Evolutionary conservation across 2,888 invertebrate genomes (phyloP).

Genomic region (Drosophila lutescens): DNA sequence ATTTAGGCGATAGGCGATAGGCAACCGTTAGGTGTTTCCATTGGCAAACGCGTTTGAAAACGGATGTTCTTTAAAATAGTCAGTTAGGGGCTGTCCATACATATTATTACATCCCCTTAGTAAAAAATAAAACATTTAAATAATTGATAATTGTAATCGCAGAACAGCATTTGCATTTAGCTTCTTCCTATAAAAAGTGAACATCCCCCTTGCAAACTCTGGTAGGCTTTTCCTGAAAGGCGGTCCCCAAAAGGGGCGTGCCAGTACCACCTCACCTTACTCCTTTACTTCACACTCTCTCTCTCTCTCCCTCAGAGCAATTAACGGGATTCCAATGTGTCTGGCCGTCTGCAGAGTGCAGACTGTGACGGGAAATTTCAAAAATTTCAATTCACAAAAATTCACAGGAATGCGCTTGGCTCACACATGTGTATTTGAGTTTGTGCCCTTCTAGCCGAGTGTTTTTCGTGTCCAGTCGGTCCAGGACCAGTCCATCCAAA

Average conservation of each 20-base stretch:
- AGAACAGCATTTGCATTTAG: too few species aligned
- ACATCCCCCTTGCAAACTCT: too few species aligned
- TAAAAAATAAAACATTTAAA: too few species aligned
- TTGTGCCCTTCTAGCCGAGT: slow-evolving; percentile 2
- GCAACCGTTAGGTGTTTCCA: too few species aligned
- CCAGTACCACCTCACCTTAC: not conserved
- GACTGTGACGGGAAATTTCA: slow-evolving; percentile 80
- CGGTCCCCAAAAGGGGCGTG: not conserved
- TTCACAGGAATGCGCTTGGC: slow-evolving; percentile 64
- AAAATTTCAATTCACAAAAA: slow-evolving; percentile 79
- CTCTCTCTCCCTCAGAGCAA: slow-evolving; percentile 50
- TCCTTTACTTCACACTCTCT: not conserved
- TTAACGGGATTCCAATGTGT: slow-evolving; percentile 77
- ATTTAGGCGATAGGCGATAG: too few species aligned
- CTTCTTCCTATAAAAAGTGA: too few species aligned
- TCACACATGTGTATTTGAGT: slow-evolving; percentile 29
- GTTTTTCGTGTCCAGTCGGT: slow-evolving; percentile 5
- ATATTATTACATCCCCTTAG: too few species aligned
- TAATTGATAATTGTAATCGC: too few species aligned
- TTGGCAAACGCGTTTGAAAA: too few species aligned
- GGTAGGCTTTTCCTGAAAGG: too few species aligned
- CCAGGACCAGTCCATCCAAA: slow-evolving; percentile 16
- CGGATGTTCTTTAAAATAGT: too few species aligned
- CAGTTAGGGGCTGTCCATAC: too few species aligned
- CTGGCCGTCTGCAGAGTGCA: slow-evolving; percentile 58